Base-by-base conservation (phyloP, 2,888 invertebrate species). In the Machimus rusticus region DNA sequence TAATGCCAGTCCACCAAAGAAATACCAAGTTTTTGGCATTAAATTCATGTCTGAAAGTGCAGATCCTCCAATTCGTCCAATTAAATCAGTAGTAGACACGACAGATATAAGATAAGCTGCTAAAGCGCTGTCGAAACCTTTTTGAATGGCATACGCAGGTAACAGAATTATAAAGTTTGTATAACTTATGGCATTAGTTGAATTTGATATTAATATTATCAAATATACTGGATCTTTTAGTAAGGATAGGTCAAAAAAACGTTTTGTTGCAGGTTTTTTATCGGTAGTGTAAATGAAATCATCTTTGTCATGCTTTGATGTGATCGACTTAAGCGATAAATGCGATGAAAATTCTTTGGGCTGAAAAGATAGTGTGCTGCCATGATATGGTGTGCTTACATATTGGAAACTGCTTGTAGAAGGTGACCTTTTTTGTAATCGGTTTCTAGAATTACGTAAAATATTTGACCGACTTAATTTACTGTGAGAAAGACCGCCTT, bases 321-420 rank as follows among this genome's bases (percentile, higher is more conserved):
- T 94, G 0, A 95, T 94, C 0, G 96, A 96, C 89, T 95, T 96
- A 0, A 97, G 91, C 16, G 96, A 96, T 89, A 97, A 94, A 79
- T 96, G 96, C 0, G 96, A 96, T 0, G 96, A 95, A 90, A 96
- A 96, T 89, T 96, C 96, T 90, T 95, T 95, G 0, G 96, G 96
- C 88, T 96, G 96, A 89, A 97, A 94, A 0, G 96, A 96, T 0
- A 97, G 90, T 0, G 97, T 97, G 74, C 97, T 97, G 0, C 97
- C 97, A 90, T 97, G 97, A 91, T 96, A 97, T 0, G 97, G 96
- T 0, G 97, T 97, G 78, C 96, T 96, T 91, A 97, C 95, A 90
- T 97, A 97, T 89, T 97, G 96, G 89, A 97, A 97, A 79, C 97
- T 97, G 55, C 97, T 96, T 0, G 95, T 95, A 0, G 96, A 97